Percentiles rank a stretch among this genome's conserved stretches.
Evolutionary conservation across 2,113 vertebrate species (phyloP).

Genomic region (Laterallus jamaicensis): DNA sequence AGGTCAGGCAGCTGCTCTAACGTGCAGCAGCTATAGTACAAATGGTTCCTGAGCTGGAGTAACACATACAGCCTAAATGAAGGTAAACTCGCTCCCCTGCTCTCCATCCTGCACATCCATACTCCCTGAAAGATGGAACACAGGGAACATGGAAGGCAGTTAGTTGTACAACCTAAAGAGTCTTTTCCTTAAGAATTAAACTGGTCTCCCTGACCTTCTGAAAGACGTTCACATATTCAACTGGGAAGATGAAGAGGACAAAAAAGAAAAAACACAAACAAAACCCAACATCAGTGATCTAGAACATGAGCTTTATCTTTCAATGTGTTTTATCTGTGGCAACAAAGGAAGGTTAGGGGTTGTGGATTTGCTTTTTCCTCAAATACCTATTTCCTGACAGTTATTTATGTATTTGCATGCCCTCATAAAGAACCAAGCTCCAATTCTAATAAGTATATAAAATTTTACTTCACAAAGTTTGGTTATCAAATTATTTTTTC

Average conservation of each 20-base stretch:
- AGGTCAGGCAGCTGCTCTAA: background rate
- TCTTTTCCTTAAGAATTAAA: background rate
- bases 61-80: rapidly evolving
- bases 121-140: background rate
- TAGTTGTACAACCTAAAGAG: background rate
- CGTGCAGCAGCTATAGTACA: background rate
- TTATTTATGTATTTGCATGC: background rate
- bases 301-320: background rate
- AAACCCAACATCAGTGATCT: rapidly evolving
- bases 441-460: background rate
- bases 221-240: background rate
- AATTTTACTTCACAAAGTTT: background rate
- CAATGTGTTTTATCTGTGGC: background rate
- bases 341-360: background rate
- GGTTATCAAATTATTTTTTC: background rate
- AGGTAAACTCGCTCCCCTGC: background rate
- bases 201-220: background rate
- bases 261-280: background rate
- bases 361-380: background rate
- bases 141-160: background rate
- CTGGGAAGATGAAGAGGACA: background rate
- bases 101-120: rapidly evolving
- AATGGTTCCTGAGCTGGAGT: rapidly evolving
- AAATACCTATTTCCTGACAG: background rate
- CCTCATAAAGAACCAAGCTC: background rate